Evolutionary conservation across 2,797 vertebrate species (phyloP).

Genomic region (Fistularia commersonii): DNA sequence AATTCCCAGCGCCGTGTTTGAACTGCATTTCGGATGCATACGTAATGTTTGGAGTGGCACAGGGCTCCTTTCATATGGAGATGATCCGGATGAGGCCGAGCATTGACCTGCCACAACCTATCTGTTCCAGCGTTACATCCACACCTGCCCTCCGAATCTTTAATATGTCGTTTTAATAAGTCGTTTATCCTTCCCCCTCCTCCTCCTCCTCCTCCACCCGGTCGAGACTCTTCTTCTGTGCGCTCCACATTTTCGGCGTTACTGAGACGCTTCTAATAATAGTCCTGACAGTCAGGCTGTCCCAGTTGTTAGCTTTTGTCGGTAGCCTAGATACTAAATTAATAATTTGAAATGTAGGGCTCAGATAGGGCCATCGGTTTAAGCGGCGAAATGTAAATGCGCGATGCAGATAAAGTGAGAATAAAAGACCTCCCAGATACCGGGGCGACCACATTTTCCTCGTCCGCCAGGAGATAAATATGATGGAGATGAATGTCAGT

Average conservation of each 20-base stretch:
- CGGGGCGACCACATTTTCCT: constrained; percentile 19
- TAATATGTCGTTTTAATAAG: too few species aligned
- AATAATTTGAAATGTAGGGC: constrained; percentile 38
- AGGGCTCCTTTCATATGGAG: constrained; percentile 71
- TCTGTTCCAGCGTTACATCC: constrained; percentile 47
- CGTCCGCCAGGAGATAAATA: constrained; percentile 56
- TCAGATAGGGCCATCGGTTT: constrained; percentile 15
- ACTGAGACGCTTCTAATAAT: constrained; percentile 45
- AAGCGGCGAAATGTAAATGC: constrained; percentile 54
- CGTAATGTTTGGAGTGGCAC: constrained; percentile 55
- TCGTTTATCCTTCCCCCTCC: constrained; percentile 16
- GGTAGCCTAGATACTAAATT: constrained; percentile 44
- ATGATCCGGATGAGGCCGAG: constrained; percentile 44
- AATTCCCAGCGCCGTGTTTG: constrained; percentile 61
- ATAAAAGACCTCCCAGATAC: constrained; percentile 35
- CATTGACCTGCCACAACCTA: constrained; percentile 50
- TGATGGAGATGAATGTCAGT: constrained; percentile 57
- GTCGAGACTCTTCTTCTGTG: constrained; percentile 17
- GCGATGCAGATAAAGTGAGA: constrained; percentile 20
- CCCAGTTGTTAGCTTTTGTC: constrained; percentile 55
- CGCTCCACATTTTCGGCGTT: constrained; percentile 11
- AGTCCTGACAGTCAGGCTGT: constrained; percentile 34
- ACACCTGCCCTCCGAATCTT: constrained; percentile 48
- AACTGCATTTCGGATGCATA: constrained; percentile 67
- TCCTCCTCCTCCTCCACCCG: neutral